These are phyloP conservation scores for Drosophila grimshawi DNA, from an alignment of 1,140 invertebrate species.

Conservation along the genomic window DNA sequence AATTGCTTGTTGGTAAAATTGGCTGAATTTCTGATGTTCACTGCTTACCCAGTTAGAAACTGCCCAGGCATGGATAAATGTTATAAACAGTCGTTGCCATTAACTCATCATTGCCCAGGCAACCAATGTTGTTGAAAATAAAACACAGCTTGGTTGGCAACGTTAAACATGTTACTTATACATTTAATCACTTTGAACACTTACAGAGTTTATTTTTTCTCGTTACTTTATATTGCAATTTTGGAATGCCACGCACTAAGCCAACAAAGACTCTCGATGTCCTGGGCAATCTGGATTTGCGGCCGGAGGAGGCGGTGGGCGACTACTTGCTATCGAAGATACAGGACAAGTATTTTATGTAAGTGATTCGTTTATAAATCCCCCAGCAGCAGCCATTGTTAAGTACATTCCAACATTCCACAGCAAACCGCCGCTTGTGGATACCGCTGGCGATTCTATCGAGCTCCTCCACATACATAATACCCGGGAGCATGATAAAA, in stretches of 20 bases:
- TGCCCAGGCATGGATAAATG: not conserved
- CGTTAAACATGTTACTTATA: not conserved
- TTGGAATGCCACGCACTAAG: conserved; percentile 77
- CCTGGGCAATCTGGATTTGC: conserved; percentile 75
- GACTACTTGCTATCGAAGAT: conserved; percentile 71
- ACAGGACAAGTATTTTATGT: conserved; percentile 77
- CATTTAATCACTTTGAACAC: not conserved
- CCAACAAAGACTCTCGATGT: conserved; percentile 80
- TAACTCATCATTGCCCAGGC: conserved; percentile 8
- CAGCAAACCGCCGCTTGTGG: conserved; percentile 72
- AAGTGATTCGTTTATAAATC: conserved; percentile 24
- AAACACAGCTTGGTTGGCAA: not conserved
- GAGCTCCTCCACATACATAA: conserved; percentile 75
- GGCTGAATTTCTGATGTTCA: no score
- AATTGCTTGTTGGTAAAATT: not conserved
- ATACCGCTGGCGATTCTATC: conserved; percentile 74
- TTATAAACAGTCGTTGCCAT: not conserved
- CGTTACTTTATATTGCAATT: conserved; percentile 3
- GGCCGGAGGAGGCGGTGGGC: conserved; percentile 74
- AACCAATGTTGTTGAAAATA: conserved; percentile 41
- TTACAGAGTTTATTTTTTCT: not conserved
- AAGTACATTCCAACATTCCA: not conserved
- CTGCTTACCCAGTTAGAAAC: not conserved
- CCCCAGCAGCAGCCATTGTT: not conserved
- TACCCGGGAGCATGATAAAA: conserved; percentile 68